These are phyloP conservation scores for Malacoraja senta DNA, from an alignment of 2,797 vertebrate species.

Conservation along the genomic window DNA sequence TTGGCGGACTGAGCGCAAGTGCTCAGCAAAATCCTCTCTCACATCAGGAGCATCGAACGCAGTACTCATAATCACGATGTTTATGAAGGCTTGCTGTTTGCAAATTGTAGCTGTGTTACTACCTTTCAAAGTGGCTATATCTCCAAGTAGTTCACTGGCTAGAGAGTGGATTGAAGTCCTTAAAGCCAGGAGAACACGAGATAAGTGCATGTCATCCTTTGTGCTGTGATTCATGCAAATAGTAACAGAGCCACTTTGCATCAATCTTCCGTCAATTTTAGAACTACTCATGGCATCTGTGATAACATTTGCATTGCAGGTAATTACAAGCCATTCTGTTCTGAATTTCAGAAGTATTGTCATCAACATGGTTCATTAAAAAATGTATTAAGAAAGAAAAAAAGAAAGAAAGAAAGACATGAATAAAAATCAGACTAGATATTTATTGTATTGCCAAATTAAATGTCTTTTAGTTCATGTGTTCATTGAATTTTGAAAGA, in stretches of 20 bases:
- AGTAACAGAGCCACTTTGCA: neutral
- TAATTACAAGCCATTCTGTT: slow-evolving; percentile 3
- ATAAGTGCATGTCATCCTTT: no score
- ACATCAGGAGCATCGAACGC: no score
- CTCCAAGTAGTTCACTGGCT: no score
- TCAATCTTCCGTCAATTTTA: neutral
- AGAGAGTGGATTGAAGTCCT: no score
- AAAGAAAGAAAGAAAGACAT: neutral
- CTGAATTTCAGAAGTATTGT: slow-evolving; percentile 5
- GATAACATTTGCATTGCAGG: slow-evolving; percentile 7
- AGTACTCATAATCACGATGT: no score
- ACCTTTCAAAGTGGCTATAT: no score
- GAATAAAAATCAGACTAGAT: neutral
- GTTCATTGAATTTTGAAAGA: neutral
- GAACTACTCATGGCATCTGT: neutral
- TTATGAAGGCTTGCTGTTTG: no score
- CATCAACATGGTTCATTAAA: neutral
- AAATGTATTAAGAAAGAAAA: neutral
- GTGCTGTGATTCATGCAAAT: neutral
- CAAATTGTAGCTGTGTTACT: no score
- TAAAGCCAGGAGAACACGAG: no score
- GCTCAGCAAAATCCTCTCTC: no score
- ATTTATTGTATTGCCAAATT: neutral
- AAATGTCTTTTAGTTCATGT: neutral
- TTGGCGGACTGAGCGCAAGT: no score